Conservation (phyloP, 2,113 vertebrate genomes). For the Sebastes schlegelii region DNA sequence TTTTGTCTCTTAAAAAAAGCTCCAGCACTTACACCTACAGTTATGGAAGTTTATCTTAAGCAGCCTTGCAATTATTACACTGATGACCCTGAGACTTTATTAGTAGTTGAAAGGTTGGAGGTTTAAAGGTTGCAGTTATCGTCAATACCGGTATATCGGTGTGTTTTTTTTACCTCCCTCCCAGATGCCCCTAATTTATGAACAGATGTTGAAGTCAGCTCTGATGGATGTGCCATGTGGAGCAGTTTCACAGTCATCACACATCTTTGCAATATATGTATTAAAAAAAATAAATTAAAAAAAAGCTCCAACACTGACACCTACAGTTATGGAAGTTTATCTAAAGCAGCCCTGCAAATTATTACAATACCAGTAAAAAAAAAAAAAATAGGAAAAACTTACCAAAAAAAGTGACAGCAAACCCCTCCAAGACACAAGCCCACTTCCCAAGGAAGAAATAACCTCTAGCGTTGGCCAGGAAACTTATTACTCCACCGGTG, state of each 20-base stretch:
- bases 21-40: slow-evolving; percentile 49
- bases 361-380: too few relatives aligned
- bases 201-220: slow-evolving; percentile 14
- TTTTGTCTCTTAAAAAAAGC: not conserved
- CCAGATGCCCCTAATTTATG: not conserved
- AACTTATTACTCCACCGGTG: slow-evolving; percentile 89
- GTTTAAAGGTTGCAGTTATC: too few relatives aligned
- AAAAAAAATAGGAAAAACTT: slow-evolving; percentile 65
- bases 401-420: slow-evolving; percentile 94
- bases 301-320: slow-evolving; percentile 31
- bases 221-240: not conserved
- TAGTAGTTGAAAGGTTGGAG: not conserved
- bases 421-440: slow-evolving; percentile 92
- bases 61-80: not conserved
- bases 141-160: too few relatives aligned
- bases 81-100: too few relatives aligned
- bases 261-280: not conserved
- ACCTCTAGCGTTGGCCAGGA: slow-evolving; percentile 89
- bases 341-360: not conserved
- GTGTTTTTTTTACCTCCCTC: not conserved
- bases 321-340: slow-evolving; percentile 33
- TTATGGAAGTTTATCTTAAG: not conserved
- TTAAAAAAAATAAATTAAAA: not conserved
- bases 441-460: slow-evolving; percentile 91
- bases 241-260: not conserved